These are phyloP conservation scores for Decapterus maruadsi DNA, from an alignment of 2,797 vertebrate genomes.

Conservation along the genomic window DNA sequence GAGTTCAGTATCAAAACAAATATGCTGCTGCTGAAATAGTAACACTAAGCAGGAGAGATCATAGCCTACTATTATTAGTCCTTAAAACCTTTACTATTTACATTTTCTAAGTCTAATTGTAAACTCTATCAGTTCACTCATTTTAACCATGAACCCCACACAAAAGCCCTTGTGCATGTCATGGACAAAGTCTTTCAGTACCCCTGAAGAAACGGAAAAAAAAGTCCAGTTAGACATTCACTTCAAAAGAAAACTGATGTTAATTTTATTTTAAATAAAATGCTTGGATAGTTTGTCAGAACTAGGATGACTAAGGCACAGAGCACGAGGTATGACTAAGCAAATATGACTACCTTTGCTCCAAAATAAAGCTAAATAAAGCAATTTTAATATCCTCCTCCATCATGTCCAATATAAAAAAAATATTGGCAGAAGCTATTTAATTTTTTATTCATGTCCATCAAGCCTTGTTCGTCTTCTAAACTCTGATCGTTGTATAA, in stretches of 20 bases:
- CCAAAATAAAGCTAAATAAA: no score
- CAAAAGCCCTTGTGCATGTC: neutral
- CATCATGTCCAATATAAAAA: no score
- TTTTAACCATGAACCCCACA: neutral
- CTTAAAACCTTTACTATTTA: neutral
- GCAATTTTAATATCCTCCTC: no score
- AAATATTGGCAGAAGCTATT: neutral
- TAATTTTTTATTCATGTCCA: neutral
- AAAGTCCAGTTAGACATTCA: no score
- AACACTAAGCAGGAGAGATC: neutral
- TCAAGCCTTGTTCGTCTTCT: neutral
- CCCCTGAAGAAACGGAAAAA: no score
- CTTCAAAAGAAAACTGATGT: neutral
- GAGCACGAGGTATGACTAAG: neutral
- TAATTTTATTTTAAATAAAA: neutral
- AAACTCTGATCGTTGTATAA: neutral
- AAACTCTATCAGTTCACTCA: neutral
- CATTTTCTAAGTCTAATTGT: neutral
- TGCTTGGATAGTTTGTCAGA: neutral
- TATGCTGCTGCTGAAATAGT: neutral
- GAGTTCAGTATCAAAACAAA: conserved; percentile 3
- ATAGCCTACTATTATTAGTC: no score
- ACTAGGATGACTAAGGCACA: neutral
- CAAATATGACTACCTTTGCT: neutral
- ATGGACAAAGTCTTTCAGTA: neutral